These are phyloP conservation scores for Podarcis lilfordi DNA, from an alignment of 2,797 vertebrate genomes.

Conservation along the genomic window DNA sequence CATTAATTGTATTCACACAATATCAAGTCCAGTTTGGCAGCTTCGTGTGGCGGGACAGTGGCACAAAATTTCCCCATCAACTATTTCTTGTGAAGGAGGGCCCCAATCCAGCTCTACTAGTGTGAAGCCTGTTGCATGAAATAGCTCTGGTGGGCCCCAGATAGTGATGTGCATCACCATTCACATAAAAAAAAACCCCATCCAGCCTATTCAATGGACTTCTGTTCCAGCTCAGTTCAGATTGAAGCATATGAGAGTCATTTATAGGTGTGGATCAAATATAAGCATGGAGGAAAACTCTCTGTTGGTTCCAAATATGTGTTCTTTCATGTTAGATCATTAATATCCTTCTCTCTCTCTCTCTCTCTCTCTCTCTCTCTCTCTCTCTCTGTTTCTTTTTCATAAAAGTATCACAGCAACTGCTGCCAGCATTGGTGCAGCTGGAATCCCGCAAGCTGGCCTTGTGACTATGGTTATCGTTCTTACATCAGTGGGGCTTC, in stretches of 20 bases:
- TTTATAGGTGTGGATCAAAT: conserved; percentile 2
- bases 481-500: conserved; percentile 94
- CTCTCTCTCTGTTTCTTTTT: too few relatives aligned
- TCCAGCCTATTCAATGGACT: not conserved
- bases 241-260: not conserved
- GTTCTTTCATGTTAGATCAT: not conserved
- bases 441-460: conserved; percentile 96
- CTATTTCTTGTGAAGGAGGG: too few relatives aligned
- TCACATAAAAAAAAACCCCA: not conserved
- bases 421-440: conserved; percentile 96
- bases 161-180: not conserved
- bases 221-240: not conserved
- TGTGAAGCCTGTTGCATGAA: not conserved
- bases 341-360: conserved; percentile 31
- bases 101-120: not conserved
- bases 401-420: conserved; percentile 93
- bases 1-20: not conserved
- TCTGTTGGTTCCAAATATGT: conserved; percentile 26
- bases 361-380: not conserved
- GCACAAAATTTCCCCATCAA: not conserved
- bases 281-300: not conserved
- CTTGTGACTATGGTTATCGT: conserved; percentile 99
- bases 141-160: not conserved
- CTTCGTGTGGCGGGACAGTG: not conserved
- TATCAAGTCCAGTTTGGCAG: not conserved